phyloP scores from a whole-genome alignment of 2,113 vertebrate species.

The Haplochromis vanheusdeni region DNA sequence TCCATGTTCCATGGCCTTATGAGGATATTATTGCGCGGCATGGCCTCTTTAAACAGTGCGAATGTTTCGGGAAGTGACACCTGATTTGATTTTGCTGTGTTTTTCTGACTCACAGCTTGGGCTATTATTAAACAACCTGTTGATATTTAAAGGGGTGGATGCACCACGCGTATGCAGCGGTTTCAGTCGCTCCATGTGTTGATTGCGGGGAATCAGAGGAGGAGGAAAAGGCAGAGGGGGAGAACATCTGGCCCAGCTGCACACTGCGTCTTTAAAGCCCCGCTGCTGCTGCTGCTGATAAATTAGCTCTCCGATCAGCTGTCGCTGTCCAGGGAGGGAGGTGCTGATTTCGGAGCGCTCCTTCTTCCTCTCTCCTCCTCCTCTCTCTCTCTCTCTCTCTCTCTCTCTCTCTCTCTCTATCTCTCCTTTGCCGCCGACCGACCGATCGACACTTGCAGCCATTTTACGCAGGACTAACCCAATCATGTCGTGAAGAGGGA shows the following conservation, averaged over 20 bases:
- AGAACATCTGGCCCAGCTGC: conserved; percentile 42
- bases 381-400: neutral
- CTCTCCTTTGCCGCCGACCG: conserved; percentile 11
- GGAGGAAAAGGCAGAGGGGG: neutral
- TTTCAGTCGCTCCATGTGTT: neutral
- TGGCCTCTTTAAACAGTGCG: neutral
- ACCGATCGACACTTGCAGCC: conserved; percentile 77
- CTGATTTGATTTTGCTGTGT: neutral
- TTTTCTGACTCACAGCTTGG: neutral
- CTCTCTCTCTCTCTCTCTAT: neutral
- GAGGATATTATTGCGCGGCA: neutral
- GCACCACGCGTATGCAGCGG: neutral
- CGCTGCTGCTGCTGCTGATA: neutral
- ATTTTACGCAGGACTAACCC: conserved; percentile 73
- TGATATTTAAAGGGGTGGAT: neutral
- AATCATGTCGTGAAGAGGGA: conserved; percentile 50
- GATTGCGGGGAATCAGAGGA: neutral
- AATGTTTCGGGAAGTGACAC: neutral
- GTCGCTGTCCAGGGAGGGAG: conserved; percentile 78
- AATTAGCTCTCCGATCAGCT: conserved; percentile 32
- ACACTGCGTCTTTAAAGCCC: conserved; percentile 48
- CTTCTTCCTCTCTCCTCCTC: neutral
- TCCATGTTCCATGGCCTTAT: neutral
- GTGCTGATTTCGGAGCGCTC: conserved; percentile 73
- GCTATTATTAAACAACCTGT: conserved; percentile 39